A percentile compares a stretch with the other conserved stretches of the same genome.
phyloP scores from a whole-genome alignment of 1,140 invertebrate species.

The Mya arenaria region DNA sequence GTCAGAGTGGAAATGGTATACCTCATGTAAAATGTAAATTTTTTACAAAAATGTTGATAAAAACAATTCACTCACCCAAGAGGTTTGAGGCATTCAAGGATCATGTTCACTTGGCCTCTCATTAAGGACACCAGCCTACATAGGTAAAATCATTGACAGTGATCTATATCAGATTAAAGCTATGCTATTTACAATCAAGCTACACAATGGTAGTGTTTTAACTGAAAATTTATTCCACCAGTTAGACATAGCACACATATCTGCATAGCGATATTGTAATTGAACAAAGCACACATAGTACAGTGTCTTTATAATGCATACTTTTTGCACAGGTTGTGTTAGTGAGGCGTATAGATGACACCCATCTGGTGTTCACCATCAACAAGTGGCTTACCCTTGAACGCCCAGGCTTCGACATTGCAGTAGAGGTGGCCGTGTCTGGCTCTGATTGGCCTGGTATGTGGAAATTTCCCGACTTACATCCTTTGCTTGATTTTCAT shows the following conservation, averaged over 20 bases:
- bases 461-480: background rate
- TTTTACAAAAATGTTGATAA: background rate
- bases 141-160: no score
- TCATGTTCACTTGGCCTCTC: no score
- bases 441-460: conserved; percentile 43
- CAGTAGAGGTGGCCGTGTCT: conserved; percentile 67
- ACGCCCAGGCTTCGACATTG: conserved; percentile 65
- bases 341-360: conserved; percentile 6
- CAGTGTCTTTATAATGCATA: background rate
- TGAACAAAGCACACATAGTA: no score
- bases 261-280: no score
- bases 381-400: conserved; percentile 68
- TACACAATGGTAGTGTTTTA: no score
- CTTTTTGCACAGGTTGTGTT: conserved; percentile 32
- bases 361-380: conserved; percentile 61
- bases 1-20: background rate
- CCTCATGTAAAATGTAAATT: background rate
- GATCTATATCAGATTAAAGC: no score
- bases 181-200: no score
- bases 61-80: background rate
- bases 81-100: no score
- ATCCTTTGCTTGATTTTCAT: no score
- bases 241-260: no score
- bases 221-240: no score
- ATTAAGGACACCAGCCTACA: no score